These are phyloP conservation scores for Chinchilla lanigera DNA, from an alignment of 2,113 vertebrate genomes.

Conservation along the genomic window DNA sequence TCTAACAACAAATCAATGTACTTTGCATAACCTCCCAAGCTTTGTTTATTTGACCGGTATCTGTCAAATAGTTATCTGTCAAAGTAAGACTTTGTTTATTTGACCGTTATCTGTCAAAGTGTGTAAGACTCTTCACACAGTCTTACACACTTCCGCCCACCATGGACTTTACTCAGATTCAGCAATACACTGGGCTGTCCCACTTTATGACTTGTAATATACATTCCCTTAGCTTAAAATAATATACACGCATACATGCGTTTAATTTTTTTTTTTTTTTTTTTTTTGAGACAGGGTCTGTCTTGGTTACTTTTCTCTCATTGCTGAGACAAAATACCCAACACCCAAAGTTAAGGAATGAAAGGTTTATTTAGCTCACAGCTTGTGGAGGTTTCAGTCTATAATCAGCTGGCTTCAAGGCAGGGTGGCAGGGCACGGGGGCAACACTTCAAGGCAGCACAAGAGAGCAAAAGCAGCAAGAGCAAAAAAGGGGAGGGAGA, in stretches of 20 bases:
- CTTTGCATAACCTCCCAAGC: neutral
- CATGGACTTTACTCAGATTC: neutral
- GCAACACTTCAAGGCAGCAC: too few species aligned
- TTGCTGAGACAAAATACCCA: too few species aligned
- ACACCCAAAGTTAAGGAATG: too few species aligned
- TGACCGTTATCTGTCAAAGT: neutral
- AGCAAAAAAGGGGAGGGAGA: too few species aligned
- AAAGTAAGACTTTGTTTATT: neutral
- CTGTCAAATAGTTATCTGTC: too few species aligned
- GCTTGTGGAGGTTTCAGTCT: too few species aligned
- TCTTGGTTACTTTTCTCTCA: too few species aligned
- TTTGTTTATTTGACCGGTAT: neutral
- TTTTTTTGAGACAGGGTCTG: neutral
- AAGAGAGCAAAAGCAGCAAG: too few species aligned
- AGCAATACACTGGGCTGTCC: neutral
- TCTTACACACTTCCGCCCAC: neutral
- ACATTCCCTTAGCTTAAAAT: constrained; percentile 6
- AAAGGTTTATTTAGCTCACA: too few species aligned
- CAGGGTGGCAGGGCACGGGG: too few species aligned
- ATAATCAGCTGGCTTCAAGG: too few species aligned
- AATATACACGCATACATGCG: neutral
- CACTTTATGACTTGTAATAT: neutral
- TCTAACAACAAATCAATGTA: neutral
- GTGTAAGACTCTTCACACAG: neutral
- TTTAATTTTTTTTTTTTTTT: neutral